Conservation (phyloP, 2,113 vertebrate species). For the Pygoscelis antarcticus region DNA sequence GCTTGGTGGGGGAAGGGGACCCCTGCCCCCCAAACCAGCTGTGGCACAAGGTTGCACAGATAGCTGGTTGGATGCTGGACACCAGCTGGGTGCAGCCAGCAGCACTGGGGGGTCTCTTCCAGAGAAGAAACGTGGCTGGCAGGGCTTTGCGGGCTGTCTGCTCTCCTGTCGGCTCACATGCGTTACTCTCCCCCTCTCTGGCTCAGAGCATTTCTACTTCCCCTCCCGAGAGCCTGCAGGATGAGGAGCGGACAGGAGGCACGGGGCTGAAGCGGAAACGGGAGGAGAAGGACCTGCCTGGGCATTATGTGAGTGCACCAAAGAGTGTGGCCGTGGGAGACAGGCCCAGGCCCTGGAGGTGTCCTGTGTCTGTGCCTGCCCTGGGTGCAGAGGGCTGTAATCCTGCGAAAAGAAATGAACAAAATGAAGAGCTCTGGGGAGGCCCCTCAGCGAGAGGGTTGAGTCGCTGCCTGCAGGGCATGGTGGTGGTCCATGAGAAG, state of each 20-base stretch:
- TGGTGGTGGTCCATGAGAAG: background rate
- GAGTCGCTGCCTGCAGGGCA: fast-evolving
- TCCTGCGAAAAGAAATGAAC: background rate
- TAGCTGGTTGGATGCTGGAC: background rate
- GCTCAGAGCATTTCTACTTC: conserved; percentile 68
- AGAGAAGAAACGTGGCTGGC: fast-evolving
- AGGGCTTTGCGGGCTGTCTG: background rate
- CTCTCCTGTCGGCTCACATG: background rate
- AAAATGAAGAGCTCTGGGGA: fast-evolving
- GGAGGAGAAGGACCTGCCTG: background rate
- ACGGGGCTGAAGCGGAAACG: background rate
- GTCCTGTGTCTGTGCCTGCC: background rate
- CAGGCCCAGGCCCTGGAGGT: fast-evolving
- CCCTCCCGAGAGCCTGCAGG: conserved; percentile 58
- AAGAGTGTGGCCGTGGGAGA: fast-evolving
- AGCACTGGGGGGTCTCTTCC: background rate
- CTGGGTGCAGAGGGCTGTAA: background rate
- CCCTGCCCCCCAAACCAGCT: no score
- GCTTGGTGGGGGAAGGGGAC: background rate
- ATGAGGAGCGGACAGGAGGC: background rate
- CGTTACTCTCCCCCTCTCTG: background rate
- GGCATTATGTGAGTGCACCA: background rate
- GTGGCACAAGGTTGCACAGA: no score
- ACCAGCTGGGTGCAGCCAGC: background rate
- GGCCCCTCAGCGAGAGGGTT: background rate